Evolutionary conservation across 2,888 invertebrate genomes (phyloP).

Genomic region (Macrophya alboannulata): DNA sequence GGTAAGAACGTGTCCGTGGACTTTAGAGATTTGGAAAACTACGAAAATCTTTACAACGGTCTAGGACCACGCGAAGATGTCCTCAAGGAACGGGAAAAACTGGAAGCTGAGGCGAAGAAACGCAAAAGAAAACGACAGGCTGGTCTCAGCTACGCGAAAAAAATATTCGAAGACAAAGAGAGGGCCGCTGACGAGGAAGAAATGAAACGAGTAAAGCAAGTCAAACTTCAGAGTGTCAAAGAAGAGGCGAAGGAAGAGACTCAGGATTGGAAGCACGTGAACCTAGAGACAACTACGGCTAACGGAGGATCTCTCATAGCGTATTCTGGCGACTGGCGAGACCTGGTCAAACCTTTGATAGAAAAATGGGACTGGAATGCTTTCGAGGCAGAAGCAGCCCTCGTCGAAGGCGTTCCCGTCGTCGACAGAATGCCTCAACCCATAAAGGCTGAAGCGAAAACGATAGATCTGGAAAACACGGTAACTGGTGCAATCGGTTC

Average conservation of each 20-base stretch:
- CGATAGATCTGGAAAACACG: slow-evolving; percentile 80
- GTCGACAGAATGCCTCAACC: slow-evolving; percentile 80
- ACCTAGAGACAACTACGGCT: slow-evolving; percentile 81
- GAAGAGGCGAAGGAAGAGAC: slow-evolving; percentile 72
- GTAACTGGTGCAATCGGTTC: slow-evolving; percentile 72
- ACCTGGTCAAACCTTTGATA: slow-evolving; percentile 84
- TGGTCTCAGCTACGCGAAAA: slow-evolving; percentile 85
- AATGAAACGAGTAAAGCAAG: slow-evolving; percentile 79
- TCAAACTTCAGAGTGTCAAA: slow-evolving; percentile 73
- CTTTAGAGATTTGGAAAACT: slow-evolving; percentile 83
- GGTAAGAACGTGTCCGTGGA: slow-evolving; percentile 90
- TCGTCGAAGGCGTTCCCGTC: slow-evolving; percentile 71
- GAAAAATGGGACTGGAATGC: slow-evolving; percentile 86
- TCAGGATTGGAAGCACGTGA: slow-evolving; percentile 81
- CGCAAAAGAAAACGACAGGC: slow-evolving; percentile 85
- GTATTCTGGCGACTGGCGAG: slow-evolving; percentile 83
- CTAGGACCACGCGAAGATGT: slow-evolving; percentile 87
- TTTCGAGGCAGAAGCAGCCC: slow-evolving; percentile 83
- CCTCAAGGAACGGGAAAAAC: slow-evolving; percentile 83
- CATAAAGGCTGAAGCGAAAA: slow-evolving; percentile 81
- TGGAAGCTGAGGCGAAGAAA: slow-evolving; percentile 82
- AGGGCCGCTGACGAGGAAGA: slow-evolving; percentile 86
- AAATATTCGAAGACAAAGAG: slow-evolving; percentile 91
- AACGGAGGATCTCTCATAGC: slow-evolving; percentile 79
- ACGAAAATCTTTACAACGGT: slow-evolving; percentile 85